A percentile compares a stretch with the other conserved stretches of the same genome.
Evolutionary conservation across 2,113 vertebrate species (phyloP).

Genomic region (Cacatua alba): DNA sequence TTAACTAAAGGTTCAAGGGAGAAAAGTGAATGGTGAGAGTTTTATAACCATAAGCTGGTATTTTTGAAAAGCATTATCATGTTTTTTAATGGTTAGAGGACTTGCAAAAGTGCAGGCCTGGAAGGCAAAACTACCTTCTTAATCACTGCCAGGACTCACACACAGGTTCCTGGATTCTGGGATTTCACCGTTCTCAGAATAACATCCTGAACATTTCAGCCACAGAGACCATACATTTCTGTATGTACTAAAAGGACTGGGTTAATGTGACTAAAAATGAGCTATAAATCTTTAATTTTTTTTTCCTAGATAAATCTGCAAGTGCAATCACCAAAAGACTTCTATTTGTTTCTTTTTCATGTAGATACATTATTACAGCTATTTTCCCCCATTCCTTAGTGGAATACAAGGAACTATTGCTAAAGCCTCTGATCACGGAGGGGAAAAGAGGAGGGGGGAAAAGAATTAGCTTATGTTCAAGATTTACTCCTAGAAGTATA

Average conservation of each 20-base stretch:
- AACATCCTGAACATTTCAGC: neutral
- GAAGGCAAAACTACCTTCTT: neutral
- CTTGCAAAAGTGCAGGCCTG: neutral
- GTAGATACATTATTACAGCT: neutral
- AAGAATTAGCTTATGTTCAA: neutral
- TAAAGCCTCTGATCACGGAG: neutral
- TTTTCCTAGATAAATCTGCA: neutral
- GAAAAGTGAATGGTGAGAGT: neutral
- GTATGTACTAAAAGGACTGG: neutral
- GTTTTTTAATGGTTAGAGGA: neutral
- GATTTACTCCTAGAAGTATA: fast-evolving
- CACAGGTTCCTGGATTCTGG: neutral
- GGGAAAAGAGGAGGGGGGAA: neutral
- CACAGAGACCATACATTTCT: neutral
- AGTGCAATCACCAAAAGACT: neutral
- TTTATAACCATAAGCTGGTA: neutral
- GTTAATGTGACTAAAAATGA: neutral
- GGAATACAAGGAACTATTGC: neutral
- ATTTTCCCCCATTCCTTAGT: neutral
- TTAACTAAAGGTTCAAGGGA: neutral
- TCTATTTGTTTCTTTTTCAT: neutral
- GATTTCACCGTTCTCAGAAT: neutral
- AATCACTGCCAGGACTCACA: neutral
- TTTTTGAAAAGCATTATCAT: neutral
- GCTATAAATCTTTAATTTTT: fast-evolving